Evolutionary conservation across 2,888 invertebrate genomes (phyloP), one percentile per base, ranked within the genome.

Genomic region (Zygogramma bicolorata): DNA sequence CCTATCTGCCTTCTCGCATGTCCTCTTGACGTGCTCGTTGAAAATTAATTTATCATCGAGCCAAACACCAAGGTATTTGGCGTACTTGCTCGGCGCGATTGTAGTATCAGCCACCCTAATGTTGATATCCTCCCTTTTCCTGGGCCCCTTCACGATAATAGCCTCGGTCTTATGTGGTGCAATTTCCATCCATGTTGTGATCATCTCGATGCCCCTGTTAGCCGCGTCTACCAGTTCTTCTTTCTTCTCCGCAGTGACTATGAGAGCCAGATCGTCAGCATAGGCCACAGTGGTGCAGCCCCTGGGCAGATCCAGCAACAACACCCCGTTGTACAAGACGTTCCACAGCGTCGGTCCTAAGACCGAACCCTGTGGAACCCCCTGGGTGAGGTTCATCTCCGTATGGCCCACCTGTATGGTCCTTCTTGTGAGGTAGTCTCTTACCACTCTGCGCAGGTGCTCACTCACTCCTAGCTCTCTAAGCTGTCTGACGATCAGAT

Each of bases 351-450:
- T 58, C 7, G 60, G 60, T 13, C 31, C 60, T 1, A 60, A 31
- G 31, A 60, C 60, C 8, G 60, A 60, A 1, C 60, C 60, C 15
- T 60, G 60, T 7, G 60, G 60, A 15, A 27, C 25, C n/a, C 60
- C 60, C 27, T 60, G 22, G 25, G 22, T 60, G 8, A 40, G 5
- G n/a, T n/a, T n/a, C n/a, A n/a, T n/a, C n/a, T n/a, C n/a, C n/a
- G n/a, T n/a, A n/a, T n/a, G n/a, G n/a, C n/a, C n/a, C n/a, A n/a
- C n/a, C n/a, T n/a, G n/a, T n/a, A n/a, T n/a, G n/a, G n/a, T n/a
- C n/a, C n/a, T n/a, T n/a, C n/a, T n/a, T n/a, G n/a, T n/a, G n/a
- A n/a, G n/a, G n/a, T n/a, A n/a, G n/a, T n/a, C n/a, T n/a, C n/a
- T n/a, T n/a, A n/a, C n/a, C n/a, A n/a, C n/a, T n/a, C n/a, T n/a